A percentile compares a stretch with the other conserved stretches of the same genome.
phyloP scores from a whole-genome alignment of 2,888 invertebrate species.

The Allolobophora icterica region DNA sequence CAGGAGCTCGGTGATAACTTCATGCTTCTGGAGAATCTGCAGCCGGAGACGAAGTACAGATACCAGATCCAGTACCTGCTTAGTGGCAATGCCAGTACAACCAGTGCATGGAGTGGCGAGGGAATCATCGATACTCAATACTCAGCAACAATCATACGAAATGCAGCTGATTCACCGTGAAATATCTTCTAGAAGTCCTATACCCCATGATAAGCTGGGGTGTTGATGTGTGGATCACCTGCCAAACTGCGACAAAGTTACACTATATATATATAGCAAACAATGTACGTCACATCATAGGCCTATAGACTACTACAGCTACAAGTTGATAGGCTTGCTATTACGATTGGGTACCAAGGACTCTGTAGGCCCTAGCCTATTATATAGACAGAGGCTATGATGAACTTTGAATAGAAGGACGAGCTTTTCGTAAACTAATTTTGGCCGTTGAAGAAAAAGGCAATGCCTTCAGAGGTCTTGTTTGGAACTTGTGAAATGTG shows the following conservation, averaged over 20 bases:
- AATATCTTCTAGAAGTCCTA: neutral
- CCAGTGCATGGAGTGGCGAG: neutral
- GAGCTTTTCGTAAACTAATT: neutral
- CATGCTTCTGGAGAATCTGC: constrained; percentile 34
- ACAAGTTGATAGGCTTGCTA: neutral
- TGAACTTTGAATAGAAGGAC: neutral
- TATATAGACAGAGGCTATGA: neutral
- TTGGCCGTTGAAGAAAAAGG: too few relatives aligned
- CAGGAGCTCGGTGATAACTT: constrained; percentile 32
- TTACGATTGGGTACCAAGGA: neutral
- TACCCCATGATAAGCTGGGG: neutral
- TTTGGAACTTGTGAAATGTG: too few relatives aligned
- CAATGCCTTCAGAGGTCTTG: neutral
- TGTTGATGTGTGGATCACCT: neutral
- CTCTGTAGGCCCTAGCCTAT: too few relatives aligned
- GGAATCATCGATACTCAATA: constrained; percentile 11
- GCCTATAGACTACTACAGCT: too few relatives aligned
- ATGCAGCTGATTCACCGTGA: neutral
- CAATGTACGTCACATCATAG: too few relatives aligned
- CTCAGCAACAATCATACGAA: neutral
- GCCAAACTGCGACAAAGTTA: neutral
- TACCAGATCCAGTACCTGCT: constrained; percentile 38
- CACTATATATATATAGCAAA: neutral
- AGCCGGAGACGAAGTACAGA: constrained; percentile 32
- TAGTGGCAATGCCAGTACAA: constrained; percentile 13